Conservation (phyloP, 2,888 invertebrate species). For the Ornithoptera priamus region DNA sequence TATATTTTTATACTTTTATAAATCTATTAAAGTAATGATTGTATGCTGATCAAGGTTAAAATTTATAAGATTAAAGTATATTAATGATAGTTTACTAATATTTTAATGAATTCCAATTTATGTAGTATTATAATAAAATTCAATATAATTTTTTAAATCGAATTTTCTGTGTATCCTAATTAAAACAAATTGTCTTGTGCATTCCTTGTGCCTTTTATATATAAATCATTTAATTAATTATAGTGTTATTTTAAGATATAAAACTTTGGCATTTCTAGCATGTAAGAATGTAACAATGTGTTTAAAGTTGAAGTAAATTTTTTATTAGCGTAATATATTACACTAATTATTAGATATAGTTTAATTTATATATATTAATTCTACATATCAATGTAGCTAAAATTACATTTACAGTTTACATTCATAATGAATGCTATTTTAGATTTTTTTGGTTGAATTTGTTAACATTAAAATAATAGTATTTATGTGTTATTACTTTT, state of each 20-base stretch:
- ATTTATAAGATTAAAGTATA: background rate
- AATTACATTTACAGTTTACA: too few relatives aligned
- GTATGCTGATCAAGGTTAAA: background rate
- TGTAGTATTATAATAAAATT: background rate
- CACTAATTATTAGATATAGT: too few relatives aligned
- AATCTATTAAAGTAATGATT: background rate
- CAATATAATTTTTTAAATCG: background rate
- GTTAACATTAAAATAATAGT: too few relatives aligned
- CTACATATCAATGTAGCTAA: too few relatives aligned
- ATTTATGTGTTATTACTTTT: too few relatives aligned
- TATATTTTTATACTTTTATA: conserved; percentile 2
- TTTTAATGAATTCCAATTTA: background rate
- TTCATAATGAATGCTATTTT: too few relatives aligned
- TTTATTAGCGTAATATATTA: background rate
- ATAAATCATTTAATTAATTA: conserved; percentile 15
- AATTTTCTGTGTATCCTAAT: background rate
- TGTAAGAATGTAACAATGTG: conserved; percentile 1
- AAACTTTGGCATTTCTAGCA: conserved; percentile 10
- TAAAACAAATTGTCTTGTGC: conserved; percentile 48
- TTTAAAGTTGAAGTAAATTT: background rate
- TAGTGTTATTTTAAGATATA: background rate
- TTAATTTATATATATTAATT: too few relatives aligned
- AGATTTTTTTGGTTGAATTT: too few relatives aligned
- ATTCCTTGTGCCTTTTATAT: conserved; percentile 74
- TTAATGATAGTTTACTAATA: background rate